Base-by-base conservation (phyloP, 2,113 vertebrate genomes). In the Triplophysa rosa region DNA sequence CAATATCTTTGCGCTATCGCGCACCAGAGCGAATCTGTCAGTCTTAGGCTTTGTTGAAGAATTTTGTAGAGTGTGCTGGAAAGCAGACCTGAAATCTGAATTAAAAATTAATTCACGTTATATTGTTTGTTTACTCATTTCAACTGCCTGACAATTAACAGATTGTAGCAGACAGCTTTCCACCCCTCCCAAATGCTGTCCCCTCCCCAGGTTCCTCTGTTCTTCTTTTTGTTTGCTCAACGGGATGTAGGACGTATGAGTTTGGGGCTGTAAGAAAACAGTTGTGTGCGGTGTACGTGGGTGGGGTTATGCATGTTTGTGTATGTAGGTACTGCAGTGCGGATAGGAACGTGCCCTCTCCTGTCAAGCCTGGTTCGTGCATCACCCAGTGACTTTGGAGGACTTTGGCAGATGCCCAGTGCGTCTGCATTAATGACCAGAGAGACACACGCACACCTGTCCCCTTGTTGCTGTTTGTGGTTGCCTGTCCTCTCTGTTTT, bases 201-300 rank as follows among this genome's bases (percentile, higher is more conserved):
- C 63, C 24, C 23, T 37, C 74, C 58, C 66, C 29, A 37, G 33
- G 13, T 70, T 67, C 52, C 52, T 68, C 80, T 84, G 49, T 58
- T 54, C 47, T 56, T 74, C 67, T 59, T 79, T 82, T 66, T 84
- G 80, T 87, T 87, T 87, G 83, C 83, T 87, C 80, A 65, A 29
- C 19, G 49, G 65, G 78, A 64, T 58, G 76, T 79, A 73, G 65
- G 78, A 69, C 80, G 67, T 64, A 76, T 67, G 77, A 78, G 82
- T 84, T 76, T 29, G 61, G 19, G 71, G 59, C 56, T 65, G 79
- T 83, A 85, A 83, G 84, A 8, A 71, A 59, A 17, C 37, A 21
- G 23, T 24, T 21, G 87, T 40, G 24, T 52, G 67, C 71, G 83
- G 77, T 77, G 70, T 84, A 74, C 77, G 84, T 63, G 78, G 84